Conservation (phyloP, 2,888 invertebrate species). For the Cataglyphis livida region DNA sequence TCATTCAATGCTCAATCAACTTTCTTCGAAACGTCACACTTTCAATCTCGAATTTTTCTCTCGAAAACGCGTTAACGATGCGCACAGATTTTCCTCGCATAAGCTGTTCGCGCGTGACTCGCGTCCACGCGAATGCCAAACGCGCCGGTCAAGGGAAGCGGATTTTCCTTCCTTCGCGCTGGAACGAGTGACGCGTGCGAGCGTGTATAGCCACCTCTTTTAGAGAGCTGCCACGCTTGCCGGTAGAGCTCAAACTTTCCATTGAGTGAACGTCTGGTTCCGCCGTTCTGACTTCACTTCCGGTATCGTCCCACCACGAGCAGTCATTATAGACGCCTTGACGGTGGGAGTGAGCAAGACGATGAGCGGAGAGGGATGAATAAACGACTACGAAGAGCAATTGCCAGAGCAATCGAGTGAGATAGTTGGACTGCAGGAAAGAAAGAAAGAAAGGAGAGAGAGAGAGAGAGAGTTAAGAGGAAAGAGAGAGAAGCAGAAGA, state of each 20-base stretch:
- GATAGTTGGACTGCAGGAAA: constrained; percentile 10
- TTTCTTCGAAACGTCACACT: background rate
- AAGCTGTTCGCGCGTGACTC: constrained; percentile 64
- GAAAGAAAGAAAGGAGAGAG: constrained; percentile 22
- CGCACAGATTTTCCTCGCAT: constrained; percentile 40
- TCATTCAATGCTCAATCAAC: background rate
- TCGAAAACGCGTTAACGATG: background rate
- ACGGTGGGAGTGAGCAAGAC: constrained; percentile 43
- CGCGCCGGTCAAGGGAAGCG: constrained; percentile 57
- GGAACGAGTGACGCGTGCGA: constrained; percentile 41
- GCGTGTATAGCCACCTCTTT: constrained; percentile 69
- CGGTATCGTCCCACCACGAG: constrained; percentile 82
- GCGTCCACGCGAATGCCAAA: constrained; percentile 63
- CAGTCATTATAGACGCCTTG: constrained; percentile 70
- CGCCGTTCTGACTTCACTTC: constrained; percentile 84
- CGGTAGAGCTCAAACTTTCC: constrained; percentile 84
- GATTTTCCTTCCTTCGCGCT: constrained; percentile 66
- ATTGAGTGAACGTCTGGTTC: constrained; percentile 85
- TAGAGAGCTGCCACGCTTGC: constrained; percentile 71
- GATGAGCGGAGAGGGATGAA: constrained; percentile 29
- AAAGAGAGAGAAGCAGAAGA: constrained; percentile 45
- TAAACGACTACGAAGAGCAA: constrained; percentile 44
- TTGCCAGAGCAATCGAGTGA: constrained; percentile 33
- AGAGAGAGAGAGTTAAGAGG: constrained; percentile 8
- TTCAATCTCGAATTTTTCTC: background rate